phyloP scores from a whole-genome alignment of 2,797 vertebrate species.

The Melanotaenia boesemani region DNA sequence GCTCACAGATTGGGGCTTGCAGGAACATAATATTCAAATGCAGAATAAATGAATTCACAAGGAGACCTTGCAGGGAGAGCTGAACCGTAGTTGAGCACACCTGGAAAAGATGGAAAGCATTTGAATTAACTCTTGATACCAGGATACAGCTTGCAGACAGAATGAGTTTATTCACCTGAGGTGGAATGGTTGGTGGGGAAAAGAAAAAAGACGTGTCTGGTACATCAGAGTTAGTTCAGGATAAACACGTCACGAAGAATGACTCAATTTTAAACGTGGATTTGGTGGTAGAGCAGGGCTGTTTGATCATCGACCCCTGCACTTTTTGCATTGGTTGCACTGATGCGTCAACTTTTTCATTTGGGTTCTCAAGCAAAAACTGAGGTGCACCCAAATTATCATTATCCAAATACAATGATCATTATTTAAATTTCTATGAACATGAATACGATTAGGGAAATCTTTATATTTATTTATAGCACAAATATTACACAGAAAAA shows the following conservation, averaged over 20 bases:
- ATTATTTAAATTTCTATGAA: too few relatives aligned
- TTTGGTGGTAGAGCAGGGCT: background rate
- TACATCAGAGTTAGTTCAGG: slow-evolving; percentile 3
- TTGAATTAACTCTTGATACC: slow-evolving; percentile 50
- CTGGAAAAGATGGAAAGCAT: slow-evolving; percentile 68
- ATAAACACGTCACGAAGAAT: background rate
- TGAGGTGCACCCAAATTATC: too few relatives aligned
- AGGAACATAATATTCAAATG: slow-evolving; percentile 65
- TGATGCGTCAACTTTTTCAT: too few relatives aligned
- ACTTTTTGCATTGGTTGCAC: background rate
- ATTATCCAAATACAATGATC: too few relatives aligned
- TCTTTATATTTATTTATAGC: too few relatives aligned
- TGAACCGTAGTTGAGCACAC: slow-evolving; percentile 56
- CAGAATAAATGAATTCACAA: slow-evolving; percentile 76
- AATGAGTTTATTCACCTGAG: slow-evolving; percentile 40
- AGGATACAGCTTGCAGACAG: slow-evolving; percentile 41
- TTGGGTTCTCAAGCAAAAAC: too few relatives aligned
- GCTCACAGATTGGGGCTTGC: slow-evolving; percentile 59
- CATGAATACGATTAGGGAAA: too few relatives aligned
- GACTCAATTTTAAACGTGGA: background rate
- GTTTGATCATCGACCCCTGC: background rate
- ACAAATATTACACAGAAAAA: too few relatives aligned
- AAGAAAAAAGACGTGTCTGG: background rate
- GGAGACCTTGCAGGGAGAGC: slow-evolving; percentile 52
- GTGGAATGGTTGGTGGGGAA: background rate